A percentile compares a stretch with the other conserved stretches of the same genome.
phyloP scores from a whole-genome alignment of 1,140 invertebrate species.

The Aphis craccivora region DNA sequence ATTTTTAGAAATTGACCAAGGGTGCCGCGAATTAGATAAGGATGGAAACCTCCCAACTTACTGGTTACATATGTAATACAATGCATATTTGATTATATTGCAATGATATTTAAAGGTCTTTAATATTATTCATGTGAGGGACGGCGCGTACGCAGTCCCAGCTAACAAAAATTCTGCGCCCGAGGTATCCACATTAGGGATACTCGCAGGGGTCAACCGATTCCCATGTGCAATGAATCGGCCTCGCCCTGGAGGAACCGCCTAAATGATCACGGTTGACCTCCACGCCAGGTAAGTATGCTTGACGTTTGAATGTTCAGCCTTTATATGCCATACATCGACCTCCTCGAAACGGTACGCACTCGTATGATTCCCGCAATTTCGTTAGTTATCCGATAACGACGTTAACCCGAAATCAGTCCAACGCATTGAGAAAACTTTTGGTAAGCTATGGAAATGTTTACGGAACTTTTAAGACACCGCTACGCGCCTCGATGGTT shows the following conservation, averaged over 20 bases:
- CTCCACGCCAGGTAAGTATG: slow-evolving; percentile 75
- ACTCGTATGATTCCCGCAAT: background rate
- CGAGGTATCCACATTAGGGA: slow-evolving; percentile 76
- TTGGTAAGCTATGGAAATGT: background rate
- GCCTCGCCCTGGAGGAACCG: slow-evolving; percentile 74
- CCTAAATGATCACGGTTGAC: slow-evolving; percentile 73
- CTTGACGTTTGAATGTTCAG: background rate
- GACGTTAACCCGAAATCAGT: background rate
- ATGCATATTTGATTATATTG: too few relatives aligned
- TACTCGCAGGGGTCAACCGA: slow-evolving; percentile 77
- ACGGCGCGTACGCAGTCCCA: slow-evolving; percentile 66
- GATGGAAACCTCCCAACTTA: too few relatives aligned
- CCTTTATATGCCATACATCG: background rate
- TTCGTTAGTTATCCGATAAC: background rate
- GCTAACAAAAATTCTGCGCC: slow-evolving; percentile 76
- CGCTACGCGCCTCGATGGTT: background rate
- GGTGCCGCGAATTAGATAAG: too few relatives aligned
- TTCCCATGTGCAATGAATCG: slow-evolving; percentile 75
- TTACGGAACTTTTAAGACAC: background rate
- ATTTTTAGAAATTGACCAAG: too few relatives aligned
- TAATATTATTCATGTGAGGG: slow-evolving; percentile 47
- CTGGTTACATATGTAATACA: too few relatives aligned
- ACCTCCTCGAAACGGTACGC: background rate
- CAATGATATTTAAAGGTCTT: too few relatives aligned
- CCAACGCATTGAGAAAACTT: background rate